phyloP scores from a whole-genome alignment of 1,140 invertebrate species.

The Sycobia sp. region DNA sequence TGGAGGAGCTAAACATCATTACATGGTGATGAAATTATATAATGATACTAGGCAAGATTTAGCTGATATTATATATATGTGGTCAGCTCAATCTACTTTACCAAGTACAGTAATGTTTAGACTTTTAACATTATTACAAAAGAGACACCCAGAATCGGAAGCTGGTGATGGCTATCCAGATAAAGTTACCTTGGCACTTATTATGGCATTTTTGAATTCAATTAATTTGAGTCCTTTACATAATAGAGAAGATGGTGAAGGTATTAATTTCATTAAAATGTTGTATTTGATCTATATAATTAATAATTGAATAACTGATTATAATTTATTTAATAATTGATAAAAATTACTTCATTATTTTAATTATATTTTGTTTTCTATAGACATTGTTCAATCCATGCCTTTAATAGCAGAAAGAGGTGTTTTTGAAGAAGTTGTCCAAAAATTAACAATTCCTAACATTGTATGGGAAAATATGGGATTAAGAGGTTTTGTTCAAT shows the following conservation, averaged over 20 bases:
- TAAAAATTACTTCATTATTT: no score
- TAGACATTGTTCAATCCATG: constrained; percentile 72
- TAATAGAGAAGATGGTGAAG: constrained; percentile 66
- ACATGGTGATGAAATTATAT: constrained; percentile 80
- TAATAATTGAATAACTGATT: not conserved
- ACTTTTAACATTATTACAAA: constrained; percentile 52
- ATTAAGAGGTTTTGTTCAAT: constrained; percentile 75
- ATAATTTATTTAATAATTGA: not conserved
- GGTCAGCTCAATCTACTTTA: constrained; percentile 83
- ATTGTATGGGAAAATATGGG: constrained; percentile 70
- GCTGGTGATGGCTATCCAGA: constrained; percentile 69
- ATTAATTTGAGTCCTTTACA: constrained; percentile 83
- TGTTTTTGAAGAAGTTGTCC: constrained; percentile 64
- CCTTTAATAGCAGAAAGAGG: constrained; percentile 74
- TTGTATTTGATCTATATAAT: not conserved
- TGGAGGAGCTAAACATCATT: constrained; percentile 83
- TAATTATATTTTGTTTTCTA: not conserved
- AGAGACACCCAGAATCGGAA: constrained; percentile 60
- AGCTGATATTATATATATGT: constrained; percentile 85
- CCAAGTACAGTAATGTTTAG: constrained; percentile 66
- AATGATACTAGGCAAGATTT: constrained; percentile 78
- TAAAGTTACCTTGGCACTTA: constrained; percentile 75
- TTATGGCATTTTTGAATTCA: constrained; percentile 84
- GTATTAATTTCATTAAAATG: constrained; percentile 39
- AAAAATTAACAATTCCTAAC: constrained; percentile 64